phyloP scores from a whole-genome alignment of 1,140 invertebrate species.

The Drosophila tsacasi region DNA sequence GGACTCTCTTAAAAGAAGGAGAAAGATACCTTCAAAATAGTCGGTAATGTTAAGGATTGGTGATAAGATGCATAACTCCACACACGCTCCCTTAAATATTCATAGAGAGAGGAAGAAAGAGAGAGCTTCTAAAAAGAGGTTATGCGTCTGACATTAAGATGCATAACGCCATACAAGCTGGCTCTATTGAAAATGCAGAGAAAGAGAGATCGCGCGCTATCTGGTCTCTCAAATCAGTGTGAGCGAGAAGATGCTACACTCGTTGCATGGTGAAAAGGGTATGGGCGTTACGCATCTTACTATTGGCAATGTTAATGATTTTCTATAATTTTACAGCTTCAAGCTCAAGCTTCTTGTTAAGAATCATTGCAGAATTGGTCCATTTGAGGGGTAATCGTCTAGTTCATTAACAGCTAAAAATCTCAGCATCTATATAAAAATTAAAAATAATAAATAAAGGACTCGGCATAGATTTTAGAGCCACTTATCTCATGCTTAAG shows the following conservation, averaged over 20 bases:
- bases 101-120: background rate
- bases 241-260: background rate
- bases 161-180: background rate
- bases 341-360: background rate
- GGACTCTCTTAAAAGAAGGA: background rate
- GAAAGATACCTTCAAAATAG: background rate
- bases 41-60: background rate
- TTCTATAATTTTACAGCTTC: background rate
- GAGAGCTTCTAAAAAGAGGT: too few species aligned
- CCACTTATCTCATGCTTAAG: background rate
- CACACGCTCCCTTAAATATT: background rate
- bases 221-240: background rate
- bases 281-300: background rate
- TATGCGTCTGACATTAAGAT: background rate
- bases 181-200: background rate
- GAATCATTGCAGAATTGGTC: background rate
- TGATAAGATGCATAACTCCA: background rate
- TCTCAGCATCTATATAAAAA: background rate
- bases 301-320: background rate
- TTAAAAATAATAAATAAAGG: background rate
- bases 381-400: background rate
- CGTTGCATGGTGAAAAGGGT: background rate
- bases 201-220: too few species aligned
- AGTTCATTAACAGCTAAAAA: background rate
- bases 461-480: background rate